Conservation (phyloP, 1,140 invertebrate species). For the Drosophila quadrilineata region DNA sequence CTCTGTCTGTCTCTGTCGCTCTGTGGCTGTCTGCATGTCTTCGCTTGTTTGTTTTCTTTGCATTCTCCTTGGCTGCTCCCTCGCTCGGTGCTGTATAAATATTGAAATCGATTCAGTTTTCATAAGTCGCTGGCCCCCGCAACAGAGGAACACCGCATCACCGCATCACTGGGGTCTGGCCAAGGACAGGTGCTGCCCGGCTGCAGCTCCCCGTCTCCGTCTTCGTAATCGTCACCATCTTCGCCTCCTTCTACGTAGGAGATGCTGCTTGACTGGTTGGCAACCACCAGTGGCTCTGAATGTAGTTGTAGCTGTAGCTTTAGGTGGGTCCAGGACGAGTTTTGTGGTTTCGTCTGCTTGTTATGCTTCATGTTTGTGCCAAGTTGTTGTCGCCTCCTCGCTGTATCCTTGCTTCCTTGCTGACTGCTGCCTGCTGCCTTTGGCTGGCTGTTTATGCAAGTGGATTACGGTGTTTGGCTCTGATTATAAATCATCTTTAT, state of each 20-base stretch:
- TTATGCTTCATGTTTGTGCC: conserved; percentile 75
- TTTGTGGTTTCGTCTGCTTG: conserved; percentile 60
- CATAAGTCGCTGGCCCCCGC: conserved; percentile 37
- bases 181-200: conserved; percentile 35
- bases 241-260: no score
- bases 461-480: conserved; percentile 79
- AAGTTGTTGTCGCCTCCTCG: conserved; percentile 48
- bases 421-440: conserved; percentile 2
- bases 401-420: conserved; percentile 3
- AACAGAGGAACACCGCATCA: not conserved
- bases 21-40: no score
- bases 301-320: no score
- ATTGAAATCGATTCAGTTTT: conserved; percentile 79
- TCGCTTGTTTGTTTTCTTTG: no score
- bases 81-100: conserved; percentile 71
- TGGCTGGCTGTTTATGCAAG: conserved; percentile 70
- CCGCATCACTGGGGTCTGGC: conserved; percentile 5
- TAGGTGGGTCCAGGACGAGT: conserved; percentile 12
- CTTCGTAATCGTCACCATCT: no score
- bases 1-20: conserved; percentile 5
- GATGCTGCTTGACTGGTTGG: conserved; percentile 5
- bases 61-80: no score
- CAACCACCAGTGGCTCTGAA: no score
- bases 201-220: conserved; percentile 37
- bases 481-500: conserved; percentile 80